Base-by-base conservation (phyloP, 2,797 vertebrate species). In the Philypnodon macrostomus region DNA sequence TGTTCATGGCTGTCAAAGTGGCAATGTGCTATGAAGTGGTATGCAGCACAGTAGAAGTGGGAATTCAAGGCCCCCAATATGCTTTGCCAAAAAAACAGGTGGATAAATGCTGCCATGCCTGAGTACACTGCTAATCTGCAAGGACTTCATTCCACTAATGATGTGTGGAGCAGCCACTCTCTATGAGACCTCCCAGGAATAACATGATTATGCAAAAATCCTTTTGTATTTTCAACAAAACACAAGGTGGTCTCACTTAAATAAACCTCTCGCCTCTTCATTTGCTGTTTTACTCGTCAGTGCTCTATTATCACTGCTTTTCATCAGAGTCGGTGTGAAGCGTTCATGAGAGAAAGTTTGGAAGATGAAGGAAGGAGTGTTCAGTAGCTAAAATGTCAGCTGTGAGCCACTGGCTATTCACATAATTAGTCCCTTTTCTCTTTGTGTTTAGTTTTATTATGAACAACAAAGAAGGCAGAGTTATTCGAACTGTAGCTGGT, bases 211-310 rank as follows among this genome's bases (percentile, higher is more conserved):
- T 72, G 61, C 57, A 74, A 63, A 68, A 21, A 23, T 6, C 53
- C 53, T 68, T 77, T 64, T 76, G 65, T 70, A 42, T 71, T 75
- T 78, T 47, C 55, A 61, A 73, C 75, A 80, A 71, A 76, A 75
- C 70, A 72, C 69, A 69, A 53, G 57, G 65, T 64, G 72, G 75
- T 69, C 59, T 51, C 55, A 62, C 53, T 79, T 72, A 73, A 77
- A 67, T 40, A 64, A 72, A 57, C 47, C 38, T 54, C 64, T 46
- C 12, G 12, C 40, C 58, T 35, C 39, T 45, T 70, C 48, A 30
- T 71, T 75, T 77, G 47, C 48, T 14, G 14, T 14, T 41, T 13
- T 19, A 40, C 46, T 53, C 26, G 40, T 52, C 57, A 41, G 61
- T 12, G 29, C 42, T 58, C 63, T 67, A 62, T 79, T 73, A 75